These are phyloP conservation scores for Nyctereutes procyonoides DNA, from an alignment of 2,113 vertebrate genomes.

Conservation along the genomic window DNA sequence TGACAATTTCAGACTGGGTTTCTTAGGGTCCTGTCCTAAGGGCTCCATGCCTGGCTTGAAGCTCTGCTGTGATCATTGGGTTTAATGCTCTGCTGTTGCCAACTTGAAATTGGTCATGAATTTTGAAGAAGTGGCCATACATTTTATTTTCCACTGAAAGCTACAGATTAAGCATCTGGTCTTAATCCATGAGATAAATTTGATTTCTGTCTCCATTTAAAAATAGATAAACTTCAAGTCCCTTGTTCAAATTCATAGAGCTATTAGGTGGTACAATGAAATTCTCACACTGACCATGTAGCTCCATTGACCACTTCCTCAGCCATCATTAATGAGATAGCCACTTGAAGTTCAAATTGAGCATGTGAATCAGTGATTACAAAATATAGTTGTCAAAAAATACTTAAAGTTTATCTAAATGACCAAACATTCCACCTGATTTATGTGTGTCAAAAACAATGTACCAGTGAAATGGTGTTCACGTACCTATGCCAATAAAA, in stretches of 20 bases:
- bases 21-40: neutral
- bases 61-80: neutral
- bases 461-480: neutral
- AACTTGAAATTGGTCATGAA: neutral
- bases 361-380: neutral
- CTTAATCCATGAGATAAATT: neutral
- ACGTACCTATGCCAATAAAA: neutral
- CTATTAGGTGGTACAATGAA: neutral
- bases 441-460: neutral
- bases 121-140: neutral
- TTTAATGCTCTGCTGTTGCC: neutral
- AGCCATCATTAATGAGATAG: neutral
- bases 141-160: neutral
- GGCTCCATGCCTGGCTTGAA: neutral
- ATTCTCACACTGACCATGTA: neutral
- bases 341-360: neutral
- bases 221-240: neutral
- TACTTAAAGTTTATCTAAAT: neutral
- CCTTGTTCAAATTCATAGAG: neutral
- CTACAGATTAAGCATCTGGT: neutral
- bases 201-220: neutral
- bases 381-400: neutral
- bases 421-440: neutral
- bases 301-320: neutral
- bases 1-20: neutral